Base-by-base conservation (phyloP, 1,140 invertebrate genomes). In the Drosophila paulistorum region DNA sequence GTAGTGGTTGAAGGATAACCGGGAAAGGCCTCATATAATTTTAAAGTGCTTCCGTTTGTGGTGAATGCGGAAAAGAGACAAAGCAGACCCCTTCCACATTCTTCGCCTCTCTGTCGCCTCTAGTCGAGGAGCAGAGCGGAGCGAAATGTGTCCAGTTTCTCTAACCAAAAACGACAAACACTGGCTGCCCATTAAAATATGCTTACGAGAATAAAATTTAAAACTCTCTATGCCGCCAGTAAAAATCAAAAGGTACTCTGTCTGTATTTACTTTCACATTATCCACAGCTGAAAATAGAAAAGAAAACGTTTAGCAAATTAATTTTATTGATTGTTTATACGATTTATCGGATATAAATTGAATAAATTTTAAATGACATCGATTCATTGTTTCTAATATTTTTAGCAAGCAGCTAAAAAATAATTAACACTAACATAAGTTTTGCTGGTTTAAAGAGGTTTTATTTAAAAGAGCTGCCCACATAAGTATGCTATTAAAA, bases 21-120 rank as follows among this genome's bases (percentile, higher is more conserved):
- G 60, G 65, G 57, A 69, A 62, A 74, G 68, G 81, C 85, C 84
- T 89, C 84, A 89, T 89, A 89, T 89, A 89, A 89, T 89, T 89
- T 89, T 90, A 89, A 89, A 89, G 84, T 89, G 84, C 81, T 89
- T 89, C 84, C 84, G 84, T 90, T 89, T 89, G 84, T 89, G 84
- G 84, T 65, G 71, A 69, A 62, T 71, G 73, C 58, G 17, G 57
- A 14, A 57, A 13, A 33, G 54, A 26, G 26, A 33, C 54, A 30
- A 23, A 20, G 7, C 45, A 20, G 13, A 26, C 26, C 39, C 13
- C 14, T 4, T 7, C 14, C 45, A 9, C 45, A 51, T 14, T 11
- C 1, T n/a, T 23, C 17, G 7, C 45, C 17, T 11, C 9, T 14
- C 69, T 65, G 63, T 63, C 26, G 3, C 26, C 26, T 0, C 30